Base-by-base conservation (phyloP, 2,888 invertebrate species). In the Cerastoderma edule region DNA sequence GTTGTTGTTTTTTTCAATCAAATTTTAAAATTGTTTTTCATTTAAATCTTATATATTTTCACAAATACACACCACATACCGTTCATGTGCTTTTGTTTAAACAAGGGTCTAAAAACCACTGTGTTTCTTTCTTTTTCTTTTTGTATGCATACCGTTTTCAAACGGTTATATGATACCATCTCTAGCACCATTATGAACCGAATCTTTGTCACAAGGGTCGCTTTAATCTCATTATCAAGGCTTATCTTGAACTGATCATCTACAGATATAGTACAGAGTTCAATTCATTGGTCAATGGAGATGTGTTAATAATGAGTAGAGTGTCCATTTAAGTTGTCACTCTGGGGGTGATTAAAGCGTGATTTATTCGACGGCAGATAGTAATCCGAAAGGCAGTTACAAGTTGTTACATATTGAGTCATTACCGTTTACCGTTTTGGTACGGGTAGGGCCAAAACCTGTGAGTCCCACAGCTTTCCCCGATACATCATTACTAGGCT, bases 161-260 rank as follows among this genome's bases (percentile, higher is more conserved):
- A 72, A 48, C 35, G 72, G 72, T 66, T 56, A 72, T 39, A 10
- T 50, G 66, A 48, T 57, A 56, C 56, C 32, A 22, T 35, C 56
- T 24, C 30, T 32, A 32, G 27, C 8, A 22, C 66, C 50, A 3
- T 65, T 28, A 33, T 60, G 50, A 50, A 50, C 24, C 50, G 22
- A 10, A 50, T 39, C 8, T 13, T 16, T 39, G 39, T 16, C 39
- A 50, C 16, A 50, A 50, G 1, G 50, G 50, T 50, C 2, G 50
- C 50, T 50, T 50, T 50, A 50, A 66, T 50, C 30, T 32, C 53
- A 66, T 66, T 66, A 50, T 50, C 33, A 22, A 53, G 5, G 33
- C 24, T 19, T 48, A 53, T 66, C 66, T 66, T 33, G 32, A 46
- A 50, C 46, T 32, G 53, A 66, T 50, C 35, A 50, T 48, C 50